Evolutionary conservation across 2,113 vertebrate species (phyloP).

Genomic region (Brachyistius frenatus): DNA sequence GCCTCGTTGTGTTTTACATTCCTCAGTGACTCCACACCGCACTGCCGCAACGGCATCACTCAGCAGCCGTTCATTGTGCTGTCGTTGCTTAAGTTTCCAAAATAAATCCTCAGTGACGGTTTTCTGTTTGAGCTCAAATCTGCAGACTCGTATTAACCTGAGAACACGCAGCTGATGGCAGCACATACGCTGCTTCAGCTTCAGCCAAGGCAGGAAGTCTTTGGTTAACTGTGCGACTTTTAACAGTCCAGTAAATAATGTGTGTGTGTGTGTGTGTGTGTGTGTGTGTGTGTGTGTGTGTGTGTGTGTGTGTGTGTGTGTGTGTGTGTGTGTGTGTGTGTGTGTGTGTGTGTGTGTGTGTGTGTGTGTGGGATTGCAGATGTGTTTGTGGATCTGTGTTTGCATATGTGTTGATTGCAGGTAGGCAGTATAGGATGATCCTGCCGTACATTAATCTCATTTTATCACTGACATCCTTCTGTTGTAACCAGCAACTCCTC

Average conservation of each 20-base stretch:
- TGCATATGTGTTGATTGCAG: no score
- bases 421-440: no score
- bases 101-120: conserved; percentile 37
- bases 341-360: conserved; percentile 1
- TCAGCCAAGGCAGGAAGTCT: conserved; percentile 59
- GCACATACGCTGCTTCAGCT: conserved; percentile 35
- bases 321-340: neutral
- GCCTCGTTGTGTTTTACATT: neutral
- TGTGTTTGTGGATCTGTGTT: no score
- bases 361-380: neutral
- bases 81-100: conserved; percentile 8
- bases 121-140: conserved; percentile 39
- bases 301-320: neutral
- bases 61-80: conserved; percentile 24
- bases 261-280: neutral
- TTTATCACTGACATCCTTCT: conserved; percentile 1
- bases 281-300: conserved; percentile 17
- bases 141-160: conserved; percentile 43
- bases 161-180: conserved; percentile 46
- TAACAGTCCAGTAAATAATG: conserved; percentile 55
- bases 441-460: neutral
- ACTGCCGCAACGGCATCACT: conserved; percentile 23
- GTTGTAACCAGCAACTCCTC: neutral
- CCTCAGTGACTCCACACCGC: conserved; percentile 7
- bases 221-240: conserved; percentile 44